These are phyloP conservation scores for Laothoe populi DNA, from an alignment of 2,888 invertebrate genomes.

Conservation along the genomic window DNA sequence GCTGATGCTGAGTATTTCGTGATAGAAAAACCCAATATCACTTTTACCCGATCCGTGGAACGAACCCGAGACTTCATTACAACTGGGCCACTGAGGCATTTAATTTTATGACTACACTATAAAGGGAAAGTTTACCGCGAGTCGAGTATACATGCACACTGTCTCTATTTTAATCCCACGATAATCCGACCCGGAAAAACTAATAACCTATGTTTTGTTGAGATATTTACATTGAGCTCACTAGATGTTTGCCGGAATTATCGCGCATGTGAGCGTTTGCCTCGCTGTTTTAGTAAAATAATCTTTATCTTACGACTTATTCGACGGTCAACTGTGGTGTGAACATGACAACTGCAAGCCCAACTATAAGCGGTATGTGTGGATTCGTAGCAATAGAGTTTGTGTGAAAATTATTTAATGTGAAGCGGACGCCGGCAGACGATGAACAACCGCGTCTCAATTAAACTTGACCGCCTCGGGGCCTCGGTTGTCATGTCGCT, in stretches of 20 bases:
- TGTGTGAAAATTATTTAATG: constrained; percentile 46
- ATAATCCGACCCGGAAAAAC: constrained; percentile 78
- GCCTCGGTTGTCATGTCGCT: constrained; percentile 57
- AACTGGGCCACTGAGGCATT: no score
- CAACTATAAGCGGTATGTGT: constrained; percentile 54
- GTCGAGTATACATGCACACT: constrained; percentile 65
- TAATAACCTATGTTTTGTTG: constrained; percentile 75
- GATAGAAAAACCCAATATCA: no score
- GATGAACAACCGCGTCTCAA: constrained; percentile 61
- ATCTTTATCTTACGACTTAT: constrained; percentile 60
- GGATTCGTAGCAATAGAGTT: constrained; percentile 42
- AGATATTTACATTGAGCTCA: constrained; percentile 66
- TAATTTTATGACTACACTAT: constrained; percentile 45
- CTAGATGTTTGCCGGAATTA: constrained; percentile 70
- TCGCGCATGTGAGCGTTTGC: constrained; percentile 59
- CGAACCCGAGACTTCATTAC: no score
- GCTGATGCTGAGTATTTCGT: no score
- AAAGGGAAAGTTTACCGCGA: constrained; percentile 58
- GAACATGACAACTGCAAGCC: constrained; percentile 37
- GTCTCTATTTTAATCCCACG: constrained; percentile 65
- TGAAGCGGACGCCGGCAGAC: constrained; percentile 47
- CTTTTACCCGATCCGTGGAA: no score
- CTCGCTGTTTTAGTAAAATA: constrained; percentile 66
- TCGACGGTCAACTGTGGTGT: constrained; percentile 49
- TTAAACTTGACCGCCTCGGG: constrained; percentile 58